Conservation (phyloP, 2,113 vertebrate genomes). For the Crocuta crocuta region DNA sequence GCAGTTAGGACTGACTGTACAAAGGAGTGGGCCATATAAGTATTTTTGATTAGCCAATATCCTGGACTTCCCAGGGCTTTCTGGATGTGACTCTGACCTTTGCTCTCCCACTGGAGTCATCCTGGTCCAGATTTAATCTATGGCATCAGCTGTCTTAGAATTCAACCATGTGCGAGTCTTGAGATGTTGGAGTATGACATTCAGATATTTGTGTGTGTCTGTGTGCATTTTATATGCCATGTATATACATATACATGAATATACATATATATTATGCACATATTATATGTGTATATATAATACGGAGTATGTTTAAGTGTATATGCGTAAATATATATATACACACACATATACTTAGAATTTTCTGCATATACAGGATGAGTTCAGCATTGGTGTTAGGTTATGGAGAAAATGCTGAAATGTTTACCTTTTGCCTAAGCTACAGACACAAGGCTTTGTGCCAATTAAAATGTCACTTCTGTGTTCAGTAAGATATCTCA, state of each 20-base stretch:
- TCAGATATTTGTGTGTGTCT: neutral
- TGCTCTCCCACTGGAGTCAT: neutral
- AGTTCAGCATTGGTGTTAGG: neutral
- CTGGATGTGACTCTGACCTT: neutral
- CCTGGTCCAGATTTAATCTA: neutral
- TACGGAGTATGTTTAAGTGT: neutral
- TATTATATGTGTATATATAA: neutral
- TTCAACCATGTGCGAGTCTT: neutral
- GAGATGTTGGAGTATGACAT: neutral
- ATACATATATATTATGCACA: neutral
- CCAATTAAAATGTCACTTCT: conserved; percentile 31
- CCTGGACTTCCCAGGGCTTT: neutral
- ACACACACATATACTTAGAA: too few relatives aligned
- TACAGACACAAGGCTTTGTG: neutral
- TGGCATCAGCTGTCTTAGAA: neutral
- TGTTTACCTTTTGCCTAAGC: neutral
- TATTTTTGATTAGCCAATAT: conserved; percentile 3
- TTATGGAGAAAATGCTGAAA: conserved; percentile 54
- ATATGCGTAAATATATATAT: neutral
- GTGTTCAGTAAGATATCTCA: conserved; percentile 15
- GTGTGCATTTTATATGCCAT: too few relatives aligned
- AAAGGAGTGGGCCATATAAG: neutral
- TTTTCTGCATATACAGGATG: neutral
- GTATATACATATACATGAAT: too few relatives aligned
- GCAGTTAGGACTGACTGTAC: neutral